Evolutionary conservation across 2,797 vertebrate genomes (phyloP), one percentile per base, ranked within the genome.

Genomic region (Sphaeramia orbicularis): DNA sequence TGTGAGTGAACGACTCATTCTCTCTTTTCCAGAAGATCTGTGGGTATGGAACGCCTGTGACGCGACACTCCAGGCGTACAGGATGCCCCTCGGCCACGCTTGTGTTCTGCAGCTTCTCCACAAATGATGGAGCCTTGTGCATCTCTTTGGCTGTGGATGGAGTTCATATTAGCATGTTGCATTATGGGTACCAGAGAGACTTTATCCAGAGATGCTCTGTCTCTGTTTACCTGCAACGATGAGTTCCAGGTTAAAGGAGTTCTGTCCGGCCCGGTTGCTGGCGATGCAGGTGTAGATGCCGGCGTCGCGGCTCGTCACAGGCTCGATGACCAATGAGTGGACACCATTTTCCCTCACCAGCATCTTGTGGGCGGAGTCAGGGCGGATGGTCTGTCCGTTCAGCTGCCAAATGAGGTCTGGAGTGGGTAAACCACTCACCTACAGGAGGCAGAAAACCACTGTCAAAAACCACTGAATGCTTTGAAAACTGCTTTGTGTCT

Each of bases 1-100:
- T 98, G 89, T 98, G 96, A 16, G 96, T 99, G 67, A 99, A 94
- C 0, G 98, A 99, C 70, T 99, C 98, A 0, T 99, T 99, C 91
- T 99, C 98, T 71, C 95, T 96, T 86, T 99, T 99, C 98, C 98
- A 99, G 78, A 99, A 99, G 92, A 99, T 99, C 61, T 99, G 97
- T 11, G 98, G 98, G 10, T 93, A 94, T 0, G 98, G 98, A 13
- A 95, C 95, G 0, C 95, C 98, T 0, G 85, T 91, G 59, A 99
- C 95, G 0, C 96, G 95, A 58, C 98, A 98, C 87, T 99, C 97
- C 86, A 99, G 84, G 24, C 98, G 90, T 71, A 99, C 97, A 0
- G 98, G 98, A 80, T 97, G 97, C 60, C 97, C 97, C 38, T 99
- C 98, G 0, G 96, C 95, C 27, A 99, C 97, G 0, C 95, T 96